phyloP scores from a whole-genome alignment of 2,888 invertebrate species.

The Aphodius granarius region DNA sequence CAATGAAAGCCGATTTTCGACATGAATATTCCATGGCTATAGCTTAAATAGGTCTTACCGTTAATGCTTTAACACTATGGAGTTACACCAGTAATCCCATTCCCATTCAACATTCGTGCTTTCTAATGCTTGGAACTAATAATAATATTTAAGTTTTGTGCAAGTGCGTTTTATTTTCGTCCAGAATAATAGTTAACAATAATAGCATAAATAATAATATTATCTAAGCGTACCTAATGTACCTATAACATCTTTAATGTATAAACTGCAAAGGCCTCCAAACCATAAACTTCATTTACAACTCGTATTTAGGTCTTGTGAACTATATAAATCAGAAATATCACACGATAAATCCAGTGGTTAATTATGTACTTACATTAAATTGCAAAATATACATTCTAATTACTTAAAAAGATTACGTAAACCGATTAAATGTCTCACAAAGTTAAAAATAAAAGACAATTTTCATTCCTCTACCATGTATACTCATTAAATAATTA shows the following conservation, averaged over 20 bases:
- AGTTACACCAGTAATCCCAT: too few species aligned
- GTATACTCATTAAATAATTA: neutral
- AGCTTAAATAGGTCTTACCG: neutral
- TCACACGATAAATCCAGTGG: neutral
- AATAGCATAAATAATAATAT: too few species aligned
- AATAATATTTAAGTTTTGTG: too few species aligned
- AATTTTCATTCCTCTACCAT: neutral
- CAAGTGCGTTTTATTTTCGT: too few species aligned
- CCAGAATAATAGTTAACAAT: too few species aligned
- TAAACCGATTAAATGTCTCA: neutral
- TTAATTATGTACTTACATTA: neutral
- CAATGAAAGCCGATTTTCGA: neutral
- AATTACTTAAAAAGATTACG: neutral
- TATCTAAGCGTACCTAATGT: too few species aligned
- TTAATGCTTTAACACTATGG: neutral
- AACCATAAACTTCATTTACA: neutral
- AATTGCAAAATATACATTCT: too few species aligned
- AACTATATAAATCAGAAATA: neutral
- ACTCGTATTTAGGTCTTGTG: neutral
- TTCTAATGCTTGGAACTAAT: too few species aligned
- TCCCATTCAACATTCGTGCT: too few species aligned
- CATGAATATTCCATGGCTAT: neutral
- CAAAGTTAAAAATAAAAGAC: neutral
- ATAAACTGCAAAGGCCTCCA: neutral
- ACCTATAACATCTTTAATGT: too few species aligned